Conservation (phyloP, 2,113 vertebrate species). For the Planiliza haematocheilus region DNA sequence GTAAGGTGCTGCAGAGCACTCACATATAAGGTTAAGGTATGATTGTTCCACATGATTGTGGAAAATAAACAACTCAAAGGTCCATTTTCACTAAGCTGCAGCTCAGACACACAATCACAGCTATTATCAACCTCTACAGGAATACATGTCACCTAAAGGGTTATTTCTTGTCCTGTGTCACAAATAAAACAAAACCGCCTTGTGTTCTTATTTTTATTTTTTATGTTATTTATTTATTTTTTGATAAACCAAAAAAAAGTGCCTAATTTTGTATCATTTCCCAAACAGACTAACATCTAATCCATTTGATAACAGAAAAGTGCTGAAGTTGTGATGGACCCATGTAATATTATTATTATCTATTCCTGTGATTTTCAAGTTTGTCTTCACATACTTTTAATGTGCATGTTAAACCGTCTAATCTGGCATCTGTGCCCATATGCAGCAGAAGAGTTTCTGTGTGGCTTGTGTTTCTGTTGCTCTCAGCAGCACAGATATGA, state of each 20-base stretch:
- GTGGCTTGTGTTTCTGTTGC: not conserved
- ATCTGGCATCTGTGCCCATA: not conserved
- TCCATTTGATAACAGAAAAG: not conserved
- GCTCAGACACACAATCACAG: constrained; percentile 68
- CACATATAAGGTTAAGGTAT: constrained; percentile 72
- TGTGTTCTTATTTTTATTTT: too few species aligned
- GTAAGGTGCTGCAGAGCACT: constrained; percentile 48
- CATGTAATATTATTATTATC: too few species aligned
- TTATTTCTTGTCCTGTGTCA: constrained; percentile 30
- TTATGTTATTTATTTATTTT: too few species aligned
- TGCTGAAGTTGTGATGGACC: not conserved
- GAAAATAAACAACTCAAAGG: constrained; percentile 78
- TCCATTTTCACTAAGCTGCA: constrained; percentile 69
- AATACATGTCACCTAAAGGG: constrained; percentile 41
- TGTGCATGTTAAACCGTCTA: not conserved
- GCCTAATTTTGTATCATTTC: not conserved
- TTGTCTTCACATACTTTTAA: not conserved
- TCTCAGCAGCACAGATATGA: not conserved
- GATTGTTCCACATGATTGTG: constrained; percentile 72
- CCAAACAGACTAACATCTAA: not conserved
- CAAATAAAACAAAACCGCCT: constrained; percentile 12
- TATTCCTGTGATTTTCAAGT: not conserved
- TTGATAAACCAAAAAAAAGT: not conserved
- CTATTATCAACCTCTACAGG: constrained; percentile 52
- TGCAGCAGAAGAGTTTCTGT: too few species aligned